Evolutionary conservation across 2,113 vertebrate genomes (phyloP), one percentile per base, ranked within the genome.

Genomic region (Oplegnathus fasciatus): DNA sequence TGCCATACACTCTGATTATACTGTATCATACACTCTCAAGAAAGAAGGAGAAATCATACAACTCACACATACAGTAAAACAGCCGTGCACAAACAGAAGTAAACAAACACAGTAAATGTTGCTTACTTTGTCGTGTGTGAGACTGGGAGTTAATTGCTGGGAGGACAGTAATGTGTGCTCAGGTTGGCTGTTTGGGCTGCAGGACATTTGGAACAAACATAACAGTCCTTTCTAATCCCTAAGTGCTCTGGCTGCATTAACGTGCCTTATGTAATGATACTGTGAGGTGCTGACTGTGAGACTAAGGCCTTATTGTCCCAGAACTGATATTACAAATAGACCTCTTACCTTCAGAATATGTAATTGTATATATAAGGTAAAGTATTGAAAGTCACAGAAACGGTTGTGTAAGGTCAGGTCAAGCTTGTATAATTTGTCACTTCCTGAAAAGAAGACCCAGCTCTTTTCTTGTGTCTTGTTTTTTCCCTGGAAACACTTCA

Each of bases 231-330:
- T 58, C 46, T 77, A 34, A 71, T 83, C 67, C 40, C 50, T 37
- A 34, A 6, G 17, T 20, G 44, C 64, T 61, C 42, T 5, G 40
- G 32, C n/a, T 18, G 65, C 72, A 78, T 84, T 58, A 78, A 73
- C 40, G 30, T 20, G n/a, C 50, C n/a, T 73, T 60, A 52, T 67
- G n/a, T 54, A 74, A 84, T 84, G 54, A 74, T 61, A 79, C 30
- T 32, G 14, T 52, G 28, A 68, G 55, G 6, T 68, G 62, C 42
- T 84, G 68, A 66, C 54, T 52, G 64, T 50, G 66, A 17, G 50
- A 80, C 62, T 2, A n/a, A 42, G 71, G 8, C 44, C 22, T 67
- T 30, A 32, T 7, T 50, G 40, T 72, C 18, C 9, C 13, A 52
- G 9, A 20, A 37, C 18, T 62, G 1, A 22, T 37, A 42, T 44